Base-by-base conservation (phyloP, 1,140 invertebrate genomes). In the Drosophila varians region DNA sequence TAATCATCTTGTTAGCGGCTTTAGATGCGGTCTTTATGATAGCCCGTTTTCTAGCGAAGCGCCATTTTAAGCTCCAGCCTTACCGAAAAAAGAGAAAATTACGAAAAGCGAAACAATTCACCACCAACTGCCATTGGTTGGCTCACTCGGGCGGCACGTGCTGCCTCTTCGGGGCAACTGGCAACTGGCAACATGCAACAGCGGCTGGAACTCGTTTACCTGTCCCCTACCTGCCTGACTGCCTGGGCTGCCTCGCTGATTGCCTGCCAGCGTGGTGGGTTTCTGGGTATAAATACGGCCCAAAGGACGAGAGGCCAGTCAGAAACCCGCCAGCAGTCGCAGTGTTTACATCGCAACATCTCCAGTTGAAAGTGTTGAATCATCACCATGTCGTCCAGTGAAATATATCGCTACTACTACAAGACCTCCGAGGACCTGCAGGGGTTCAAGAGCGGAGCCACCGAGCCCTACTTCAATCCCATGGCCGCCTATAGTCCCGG, bases 381-480 rank as follows among this genome's bases (percentile, higher is more conserved):
- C 25, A 26, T 19, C 26, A 53, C 42, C 19, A 84, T 84, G 84
- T 84, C 89, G 70, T 87, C 89, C 71, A 90, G 89, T 84, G 89
- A 90, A 70, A 77, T 90, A 21, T 90, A 89, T 60, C 89, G 89
- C 49, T 90, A 90, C 18, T 90, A 90, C 46, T 90, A 90, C 68
- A 90, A 90, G 66, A 90, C 89, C 16, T 80, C 89, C 5, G 89
- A 90, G 74, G 89, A 90, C 70, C 69, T 90, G 62, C 89, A 90
- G 61, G 75, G 82, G 54, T 89, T 90, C 31, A 90, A 90, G 64
- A 31, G 66, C 0, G 64, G 52, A 12, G 58, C 65, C 8, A 46
- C 61, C 21, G 89, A 90, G 61, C 26, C 82, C 5, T 90, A 77
- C 53, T 90, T 90, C 23, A 90, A 90, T 62, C 89, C 89, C 21